Conservation (phyloP, 2,888 invertebrate genomes). For the Margaritifera margaritifera region DNA sequence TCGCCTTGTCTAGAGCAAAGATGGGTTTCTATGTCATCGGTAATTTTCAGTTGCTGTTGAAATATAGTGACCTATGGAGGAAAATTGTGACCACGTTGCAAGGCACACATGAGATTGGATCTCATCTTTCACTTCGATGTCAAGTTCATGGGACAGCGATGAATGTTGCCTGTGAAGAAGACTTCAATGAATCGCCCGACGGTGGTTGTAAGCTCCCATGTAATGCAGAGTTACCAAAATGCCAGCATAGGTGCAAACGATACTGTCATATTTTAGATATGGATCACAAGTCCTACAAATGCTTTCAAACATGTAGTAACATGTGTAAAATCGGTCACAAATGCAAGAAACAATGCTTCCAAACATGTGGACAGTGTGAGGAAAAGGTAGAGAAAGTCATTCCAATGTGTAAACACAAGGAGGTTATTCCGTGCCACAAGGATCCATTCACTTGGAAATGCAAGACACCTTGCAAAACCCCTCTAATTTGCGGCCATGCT, state of each 20-base stretch:
- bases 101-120: constrained; percentile 19
- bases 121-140: constrained; percentile 46
- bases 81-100: constrained; percentile 36
- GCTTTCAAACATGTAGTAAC: constrained; percentile 11
- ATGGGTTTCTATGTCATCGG: constrained; percentile 69
- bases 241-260: constrained; percentile 34
- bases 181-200: constrained; percentile 46
- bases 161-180: constrained; percentile 24
- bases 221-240: constrained; percentile 25
- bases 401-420: constrained; percentile 13
- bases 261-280: constrained; percentile 19
- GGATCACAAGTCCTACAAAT: constrained; percentile 13
- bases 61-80: constrained; percentile 39
- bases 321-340: constrained; percentile 1
- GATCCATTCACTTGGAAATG: constrained; percentile 4
- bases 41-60: constrained; percentile 52
- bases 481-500: constrained; percentile 10
- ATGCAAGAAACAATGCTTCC: constrained; percentile 9
- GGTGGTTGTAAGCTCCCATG: constrained; percentile 58
- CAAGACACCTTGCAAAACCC: constrained; percentile 6
- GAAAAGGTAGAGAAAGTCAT: constrained; percentile 10
- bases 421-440: constrained; percentile 5
- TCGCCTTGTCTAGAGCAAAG: constrained; percentile 70
- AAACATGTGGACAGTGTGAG: constrained; percentile 10
- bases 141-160: constrained; percentile 45